Conservation (phyloP, 2,113 vertebrate species). For the Rhinolophus ferrumequinum region DNA sequence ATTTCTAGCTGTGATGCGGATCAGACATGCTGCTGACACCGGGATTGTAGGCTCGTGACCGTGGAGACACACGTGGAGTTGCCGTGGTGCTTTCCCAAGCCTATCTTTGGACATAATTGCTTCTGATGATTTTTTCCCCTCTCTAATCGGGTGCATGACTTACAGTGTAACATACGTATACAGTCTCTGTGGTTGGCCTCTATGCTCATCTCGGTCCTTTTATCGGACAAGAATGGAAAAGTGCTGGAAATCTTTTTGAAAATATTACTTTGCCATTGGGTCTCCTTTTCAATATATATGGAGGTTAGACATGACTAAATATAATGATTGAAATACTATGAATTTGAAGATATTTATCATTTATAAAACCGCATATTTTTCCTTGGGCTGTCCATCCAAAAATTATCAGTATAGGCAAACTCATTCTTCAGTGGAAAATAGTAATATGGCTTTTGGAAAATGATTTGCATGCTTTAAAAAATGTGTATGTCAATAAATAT, state of each 20-base stretch:
- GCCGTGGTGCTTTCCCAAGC: neutral
- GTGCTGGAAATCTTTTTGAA: neutral
- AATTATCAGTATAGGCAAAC: neutral
- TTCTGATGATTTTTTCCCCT: neutral
- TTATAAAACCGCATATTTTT: neutral
- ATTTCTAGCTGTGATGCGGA: constrained; percentile 24
- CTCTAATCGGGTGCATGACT: constrained; percentile 63
- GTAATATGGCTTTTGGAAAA: neutral
- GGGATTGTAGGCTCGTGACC: neutral
- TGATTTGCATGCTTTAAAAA: neutral
- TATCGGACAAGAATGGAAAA: neutral
- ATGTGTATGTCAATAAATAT: neutral
- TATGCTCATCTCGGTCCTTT: neutral
- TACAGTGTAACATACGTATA: constrained; percentile 49
- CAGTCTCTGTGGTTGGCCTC: constrained; percentile 31
- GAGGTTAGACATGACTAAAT: neutral
- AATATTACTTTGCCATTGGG: neutral
- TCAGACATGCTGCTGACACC: neutral
- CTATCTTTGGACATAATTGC: neutral
- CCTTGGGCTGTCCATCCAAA: neutral
- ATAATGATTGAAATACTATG: neutral
- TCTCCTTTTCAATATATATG: neutral
- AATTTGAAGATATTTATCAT: neutral
- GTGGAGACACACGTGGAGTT: neutral
- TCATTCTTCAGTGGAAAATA: neutral